Evolutionary conservation across 1,140 invertebrate species (phyloP), one percentile per base, ranked within the genome.

Genomic region (Tetragnatha versicolor): DNA sequence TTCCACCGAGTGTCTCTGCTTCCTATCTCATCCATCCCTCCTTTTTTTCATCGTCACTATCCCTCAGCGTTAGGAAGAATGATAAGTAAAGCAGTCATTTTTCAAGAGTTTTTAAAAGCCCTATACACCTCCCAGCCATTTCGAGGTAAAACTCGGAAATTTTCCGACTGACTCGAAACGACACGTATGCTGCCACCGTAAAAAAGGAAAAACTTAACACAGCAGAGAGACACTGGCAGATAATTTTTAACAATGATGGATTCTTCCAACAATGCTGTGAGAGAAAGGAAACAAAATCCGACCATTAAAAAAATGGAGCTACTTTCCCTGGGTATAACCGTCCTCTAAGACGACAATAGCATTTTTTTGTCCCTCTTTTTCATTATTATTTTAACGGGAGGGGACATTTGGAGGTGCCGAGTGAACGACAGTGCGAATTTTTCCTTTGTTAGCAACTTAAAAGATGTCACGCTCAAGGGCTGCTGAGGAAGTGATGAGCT

Each of bases 201-300:
- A 12, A 20, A 47, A 47, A 20, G 42, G n/a, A n/a, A n/a, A n/a
- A n/a, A n/a, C n/a, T n/a, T n/a, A n/a, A n/a, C n/a, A n/a, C n/a
- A n/a, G n/a, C n/a, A n/a, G n/a, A n/a, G n/a, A n/a, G n/a, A n/a
- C n/a, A n/a, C 42, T 17, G 42, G 42, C 42, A 47, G 42, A 47
- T 47, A 47, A 47, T 47, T 47, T 47, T 47, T 47, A 47, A 47
- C 42, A 47, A 47, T 47, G 42, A 47, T 47, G 42, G 42, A 47
- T 47, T 17, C 20, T 20, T 20, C 42, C 20, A 17, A 47, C 12
- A 47, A 47, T n/a, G 42, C 42, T 47, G 12, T 47, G 20, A 12
- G 20, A 47, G 42, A 47, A 47, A 47, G 42, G 20, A 47, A 47
- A 47, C 20, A 47, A 47, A 47, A 47, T 20, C 20, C 20, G 20